Evolutionary conservation across 2,113 vertebrate species (phyloP).

Genomic region (Tympanuchus pallidicinctus): DNA sequence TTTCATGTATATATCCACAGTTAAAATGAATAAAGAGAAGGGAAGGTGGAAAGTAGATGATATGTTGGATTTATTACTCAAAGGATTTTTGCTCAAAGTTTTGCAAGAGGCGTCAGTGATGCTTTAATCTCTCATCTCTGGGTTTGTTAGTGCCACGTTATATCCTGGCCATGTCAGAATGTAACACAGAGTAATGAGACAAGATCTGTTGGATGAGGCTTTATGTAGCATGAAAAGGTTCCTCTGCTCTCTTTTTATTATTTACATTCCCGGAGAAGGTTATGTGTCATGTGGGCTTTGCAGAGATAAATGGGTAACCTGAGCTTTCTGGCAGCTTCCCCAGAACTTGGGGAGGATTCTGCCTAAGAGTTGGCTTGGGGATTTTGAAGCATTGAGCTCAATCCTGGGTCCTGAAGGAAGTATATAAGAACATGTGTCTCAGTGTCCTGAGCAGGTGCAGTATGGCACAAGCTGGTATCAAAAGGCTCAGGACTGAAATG

Average conservation of each 20-base stretch:
- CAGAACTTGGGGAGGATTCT: neutral
- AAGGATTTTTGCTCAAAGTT: neutral
- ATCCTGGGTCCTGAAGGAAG: neutral
- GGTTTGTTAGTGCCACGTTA: neutral
- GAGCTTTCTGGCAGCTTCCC: slow-evolving; percentile 31
- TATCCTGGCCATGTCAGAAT: slow-evolving; percentile 14
- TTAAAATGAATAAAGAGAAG: slow-evolving; percentile 14
- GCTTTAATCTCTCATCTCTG: slow-evolving; percentile 41
- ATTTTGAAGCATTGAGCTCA: neutral
- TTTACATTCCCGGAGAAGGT: slow-evolving; percentile 57
- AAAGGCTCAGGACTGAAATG: neutral
- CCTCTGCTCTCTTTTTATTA: slow-evolving; percentile 28
- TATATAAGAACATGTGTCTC: neutral
- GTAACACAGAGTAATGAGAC: neutral
- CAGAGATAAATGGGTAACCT: slow-evolving; percentile 13
- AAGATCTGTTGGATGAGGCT: slow-evolving; percentile 11
- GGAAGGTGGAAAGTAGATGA: neutral
- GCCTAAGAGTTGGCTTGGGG: neutral
- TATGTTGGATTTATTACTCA: slow-evolving; percentile 21
- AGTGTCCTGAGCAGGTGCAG: neutral
- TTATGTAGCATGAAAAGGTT: slow-evolving; percentile 47
- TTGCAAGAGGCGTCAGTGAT: neutral
- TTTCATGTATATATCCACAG: neutral
- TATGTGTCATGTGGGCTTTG: slow-evolving; percentile 12
- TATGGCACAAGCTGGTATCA: neutral